Evolutionary conservation across 2,113 vertebrate genomes (phyloP).

Genomic region (Prunella fulvescens): DNA sequence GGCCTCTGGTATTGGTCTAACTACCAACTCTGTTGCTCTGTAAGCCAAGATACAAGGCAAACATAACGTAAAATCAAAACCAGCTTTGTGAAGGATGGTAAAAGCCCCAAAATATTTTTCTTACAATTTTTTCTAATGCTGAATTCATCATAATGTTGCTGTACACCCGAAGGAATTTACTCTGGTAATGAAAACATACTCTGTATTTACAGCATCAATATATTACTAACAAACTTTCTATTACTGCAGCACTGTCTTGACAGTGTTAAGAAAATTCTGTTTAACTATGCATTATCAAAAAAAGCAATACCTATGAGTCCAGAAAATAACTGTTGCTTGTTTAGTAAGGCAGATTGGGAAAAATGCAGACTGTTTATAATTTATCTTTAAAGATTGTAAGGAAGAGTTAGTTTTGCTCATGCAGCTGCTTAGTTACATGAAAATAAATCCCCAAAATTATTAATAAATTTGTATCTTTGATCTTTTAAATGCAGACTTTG

Average conservation of each 20-base stretch:
- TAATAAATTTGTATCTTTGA: not conserved
- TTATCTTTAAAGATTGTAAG: not conserved
- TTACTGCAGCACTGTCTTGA: not conserved
- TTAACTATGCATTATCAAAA: not conserved
- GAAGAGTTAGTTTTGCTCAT: not conserved
- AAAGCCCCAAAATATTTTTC: not conserved
- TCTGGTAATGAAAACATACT: not conserved
- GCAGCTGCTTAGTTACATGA: not conserved
- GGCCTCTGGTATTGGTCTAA: not conserved
- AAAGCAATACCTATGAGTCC: not conserved
- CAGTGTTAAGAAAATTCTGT: not conserved
- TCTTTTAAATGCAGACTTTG: not conserved
- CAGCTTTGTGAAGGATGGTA: not conserved
- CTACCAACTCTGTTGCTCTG: not conserved
- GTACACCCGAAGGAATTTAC: not conserved
- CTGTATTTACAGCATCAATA: not conserved
- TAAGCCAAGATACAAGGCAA: not conserved
- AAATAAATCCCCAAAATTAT: not conserved
- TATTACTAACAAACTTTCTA: not conserved
- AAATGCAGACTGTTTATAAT: not conserved
- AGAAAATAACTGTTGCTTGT: not conserved
- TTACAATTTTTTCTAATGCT: not conserved
- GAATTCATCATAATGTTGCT: not conserved
- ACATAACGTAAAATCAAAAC: not conserved
- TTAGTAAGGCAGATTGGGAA: not conserved